Evolutionary conservation across 2,888 invertebrate species (phyloP).

Genomic region (Folsomia manolachei): DNA sequence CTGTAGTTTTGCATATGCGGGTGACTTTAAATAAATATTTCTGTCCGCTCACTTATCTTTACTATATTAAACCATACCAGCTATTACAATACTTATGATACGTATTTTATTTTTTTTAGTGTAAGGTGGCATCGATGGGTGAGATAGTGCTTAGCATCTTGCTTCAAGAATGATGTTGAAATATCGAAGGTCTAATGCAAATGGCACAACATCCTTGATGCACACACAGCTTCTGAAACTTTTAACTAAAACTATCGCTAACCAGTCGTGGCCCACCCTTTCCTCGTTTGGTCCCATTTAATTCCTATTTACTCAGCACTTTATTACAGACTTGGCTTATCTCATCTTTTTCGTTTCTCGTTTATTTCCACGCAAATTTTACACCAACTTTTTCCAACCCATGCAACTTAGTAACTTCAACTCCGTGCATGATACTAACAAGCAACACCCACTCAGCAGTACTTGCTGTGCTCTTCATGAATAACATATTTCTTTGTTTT

Average conservation of each 20-base stretch:
- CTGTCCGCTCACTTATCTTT: no score
- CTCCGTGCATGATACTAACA: neutral
- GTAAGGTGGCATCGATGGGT: no score
- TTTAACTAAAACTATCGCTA: neutral
- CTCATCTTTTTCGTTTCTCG: neutral
- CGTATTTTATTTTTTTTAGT: no score
- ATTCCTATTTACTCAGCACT: constrained; percentile 5
- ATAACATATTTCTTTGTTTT: neutral
- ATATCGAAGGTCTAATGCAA: neutral
- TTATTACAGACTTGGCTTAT: neutral
- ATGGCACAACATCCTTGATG: neutral
- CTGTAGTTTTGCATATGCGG: no score
- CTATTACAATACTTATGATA: no score
- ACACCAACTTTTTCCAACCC: no score
- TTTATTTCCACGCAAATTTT: neutral
- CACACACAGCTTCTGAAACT: no score
- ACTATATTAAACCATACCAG: no score
- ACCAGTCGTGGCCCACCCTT: neutral
- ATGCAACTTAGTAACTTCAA: neutral
- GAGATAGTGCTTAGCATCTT: no score
- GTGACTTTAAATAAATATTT: no score
- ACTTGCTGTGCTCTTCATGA: neutral
- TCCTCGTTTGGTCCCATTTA: neutral
- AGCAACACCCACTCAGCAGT: neutral
- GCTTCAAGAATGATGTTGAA: no score